phyloP scores from a whole-genome alignment of 2,797 vertebrate species.

The Morus bassanus region DNA sequence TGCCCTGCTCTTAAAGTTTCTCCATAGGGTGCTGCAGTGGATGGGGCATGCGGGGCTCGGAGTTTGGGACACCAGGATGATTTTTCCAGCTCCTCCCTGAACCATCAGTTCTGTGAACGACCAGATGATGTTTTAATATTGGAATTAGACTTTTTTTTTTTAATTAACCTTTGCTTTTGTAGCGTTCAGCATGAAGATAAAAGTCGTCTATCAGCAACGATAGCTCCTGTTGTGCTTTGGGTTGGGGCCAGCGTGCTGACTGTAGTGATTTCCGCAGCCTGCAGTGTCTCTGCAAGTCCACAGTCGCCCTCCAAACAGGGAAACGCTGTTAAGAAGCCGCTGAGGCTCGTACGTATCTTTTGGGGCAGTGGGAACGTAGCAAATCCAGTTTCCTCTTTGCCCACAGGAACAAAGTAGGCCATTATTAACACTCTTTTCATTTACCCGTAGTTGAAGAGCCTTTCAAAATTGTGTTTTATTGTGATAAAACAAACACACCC shows the following conservation, averaged over 20 bases:
- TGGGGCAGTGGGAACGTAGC: not conserved
- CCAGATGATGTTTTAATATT: not conserved
- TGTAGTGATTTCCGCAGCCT: not conserved
- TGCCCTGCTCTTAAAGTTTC: not conserved
- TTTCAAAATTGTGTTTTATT: not conserved
- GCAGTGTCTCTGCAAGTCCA: fast-evolving
- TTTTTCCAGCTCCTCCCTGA: not conserved
- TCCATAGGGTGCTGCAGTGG: fast-evolving
- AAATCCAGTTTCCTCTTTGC: not conserved
- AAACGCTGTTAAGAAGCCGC: not conserved
- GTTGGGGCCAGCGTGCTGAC: not conserved
- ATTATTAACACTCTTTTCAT: not conserved
- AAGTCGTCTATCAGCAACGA: fast-evolving
- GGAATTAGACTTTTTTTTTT: not conserved
- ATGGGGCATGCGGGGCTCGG: fast-evolving
- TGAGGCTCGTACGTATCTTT: not conserved
- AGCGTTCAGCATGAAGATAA: not conserved
- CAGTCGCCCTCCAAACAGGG: not conserved
- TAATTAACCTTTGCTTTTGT: not conserved
- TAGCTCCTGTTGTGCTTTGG: not conserved
- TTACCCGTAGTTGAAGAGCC: not conserved
- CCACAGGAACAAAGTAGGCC: not conserved
- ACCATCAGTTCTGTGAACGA: fast-evolving
- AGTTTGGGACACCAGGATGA: fast-evolving
- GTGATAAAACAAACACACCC: not conserved